Evolutionary conservation across 2,888 invertebrate genomes (phyloP), one percentile per base, ranked within the genome.

Genomic region (Mamestra brassicae): DNA sequence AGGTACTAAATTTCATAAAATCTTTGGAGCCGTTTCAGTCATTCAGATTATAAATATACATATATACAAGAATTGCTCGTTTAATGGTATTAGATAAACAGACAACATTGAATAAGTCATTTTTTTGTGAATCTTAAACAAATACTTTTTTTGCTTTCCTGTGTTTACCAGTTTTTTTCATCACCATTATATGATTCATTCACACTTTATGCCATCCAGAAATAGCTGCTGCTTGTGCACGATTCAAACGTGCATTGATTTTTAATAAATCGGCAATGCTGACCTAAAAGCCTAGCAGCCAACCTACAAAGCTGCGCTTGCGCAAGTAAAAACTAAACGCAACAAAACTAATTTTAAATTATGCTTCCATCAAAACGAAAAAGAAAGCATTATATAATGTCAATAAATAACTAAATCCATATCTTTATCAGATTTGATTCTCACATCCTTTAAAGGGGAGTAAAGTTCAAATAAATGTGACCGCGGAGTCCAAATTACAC

Each of bases 391-490:
- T 11, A 58, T 52, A 45, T 15, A 38, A 11, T 11, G 45, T 52
- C 36, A 64, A 60, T 63, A 47, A 54, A 76, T 57, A 60, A 71
- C n/a, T 55, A 50, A 76, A 64, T 57, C 58, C 50, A 36, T 76
- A 55, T 63, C 63, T 36, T 42, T 52, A 67, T 79, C 36, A 11
- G 60, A 71, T 74, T 78, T 63, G 17, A 77, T 63, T 71, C 26
- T 57, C 63, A 77, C 84, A 71, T 85, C 87, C 86, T 75, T 71
- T 79, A 34, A 64, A 76, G 69, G 64, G 62, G 69, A 64, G 74
- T 81, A 77, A 72, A 66, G 61, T 84, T 57, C 55, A 71, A 76
- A 66, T 66, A 68, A 76, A 64, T 70, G 34, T 76, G 71, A 66
- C 83, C 64, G 52, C 38, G 34, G 47, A 38, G 76, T 38, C 57